These are phyloP conservation scores for Gonioctena quinquepunctata DNA, from an alignment of 1,140 invertebrate species.

Conservation along the genomic window DNA sequence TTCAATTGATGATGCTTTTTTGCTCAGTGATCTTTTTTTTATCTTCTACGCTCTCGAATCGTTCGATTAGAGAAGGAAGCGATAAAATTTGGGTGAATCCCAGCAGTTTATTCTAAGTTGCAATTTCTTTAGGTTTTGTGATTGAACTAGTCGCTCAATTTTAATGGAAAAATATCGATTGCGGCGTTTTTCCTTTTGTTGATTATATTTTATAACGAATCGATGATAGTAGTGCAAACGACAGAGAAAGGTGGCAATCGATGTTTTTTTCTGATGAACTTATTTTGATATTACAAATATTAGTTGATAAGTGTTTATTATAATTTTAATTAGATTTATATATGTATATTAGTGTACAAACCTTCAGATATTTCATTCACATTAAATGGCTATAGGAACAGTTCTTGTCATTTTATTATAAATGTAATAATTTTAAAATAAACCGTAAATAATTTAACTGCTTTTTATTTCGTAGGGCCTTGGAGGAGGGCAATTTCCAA, in stretches of 20 bases:
- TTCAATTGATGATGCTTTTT: background rate
- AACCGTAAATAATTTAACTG: background rate
- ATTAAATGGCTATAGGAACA: constrained; percentile 36
- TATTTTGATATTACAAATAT: constrained; percentile 28
- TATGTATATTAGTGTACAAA: constrained; percentile 45
- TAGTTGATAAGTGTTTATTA: constrained; percentile 23
- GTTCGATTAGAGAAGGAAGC: background rate
- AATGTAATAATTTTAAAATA: constrained; percentile 27
- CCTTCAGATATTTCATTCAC: constrained; percentile 31
- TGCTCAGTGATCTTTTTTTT: background rate
- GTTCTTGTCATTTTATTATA: constrained; percentile 25
- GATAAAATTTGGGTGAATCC: too few relatives aligned
- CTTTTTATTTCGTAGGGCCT: too few relatives aligned
- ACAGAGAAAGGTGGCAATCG: constrained; percentile 1
- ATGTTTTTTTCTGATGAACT: constrained; percentile 12
- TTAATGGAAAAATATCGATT: constrained; percentile 28
- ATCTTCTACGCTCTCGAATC: background rate
- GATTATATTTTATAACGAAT: background rate
- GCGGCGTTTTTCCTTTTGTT: background rate
- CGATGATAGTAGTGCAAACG: background rate
- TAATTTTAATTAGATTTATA: constrained; percentile 35
- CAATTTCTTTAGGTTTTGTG: constrained; percentile 49
- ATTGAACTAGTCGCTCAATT: constrained; percentile 49
- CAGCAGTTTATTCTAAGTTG: constrained; percentile 23
- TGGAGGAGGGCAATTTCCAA: too few relatives aligned